phyloP scores from a whole-genome alignment of 2,888 invertebrate species.

The Metopia argyrocephala region DNA sequence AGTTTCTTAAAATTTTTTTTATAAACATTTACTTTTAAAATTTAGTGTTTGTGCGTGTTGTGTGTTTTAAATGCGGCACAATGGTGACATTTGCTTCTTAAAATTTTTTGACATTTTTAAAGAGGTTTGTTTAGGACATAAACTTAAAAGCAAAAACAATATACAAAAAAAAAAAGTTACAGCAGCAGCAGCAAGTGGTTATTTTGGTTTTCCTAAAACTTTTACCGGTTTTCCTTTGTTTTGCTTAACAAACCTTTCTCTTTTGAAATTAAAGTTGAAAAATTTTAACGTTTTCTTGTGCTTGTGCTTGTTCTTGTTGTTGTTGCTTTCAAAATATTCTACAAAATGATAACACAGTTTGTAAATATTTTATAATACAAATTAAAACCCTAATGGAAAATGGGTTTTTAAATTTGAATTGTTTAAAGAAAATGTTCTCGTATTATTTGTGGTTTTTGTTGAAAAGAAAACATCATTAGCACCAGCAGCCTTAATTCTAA shows the following conservation, averaged over 20 bases:
- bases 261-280: neutral
- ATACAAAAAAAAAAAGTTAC: constrained; percentile 33
- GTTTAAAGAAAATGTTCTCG: constrained; percentile 6
- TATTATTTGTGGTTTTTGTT: constrained; percentile 11
- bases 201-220: constrained; percentile 18
- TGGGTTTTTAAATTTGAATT: constrained; percentile 29
- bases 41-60: neutral
- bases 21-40: no score
- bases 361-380: constrained; percentile 44
- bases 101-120: constrained; percentile 48
- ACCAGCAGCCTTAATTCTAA: neutral
- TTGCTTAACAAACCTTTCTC: neutral
- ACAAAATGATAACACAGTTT: constrained; percentile 18
- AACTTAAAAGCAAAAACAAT: constrained; percentile 43
- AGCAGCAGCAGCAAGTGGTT: constrained; percentile 51
- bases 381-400: constrained; percentile 47
- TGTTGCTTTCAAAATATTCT: neutral
- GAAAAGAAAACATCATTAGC: neutral
- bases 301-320: constrained; percentile 7
- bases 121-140: constrained; percentile 53
- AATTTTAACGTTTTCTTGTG: constrained; percentile 10
- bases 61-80: neutral
- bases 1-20: constrained; percentile 35
- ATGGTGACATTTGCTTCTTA: constrained; percentile 45
- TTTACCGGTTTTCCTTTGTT: neutral